A percentile compares a stretch with the other conserved stretches of the same genome.
Conservation (phyloP, 1,140 invertebrate species). For the Eubasilissa regina region DNA sequence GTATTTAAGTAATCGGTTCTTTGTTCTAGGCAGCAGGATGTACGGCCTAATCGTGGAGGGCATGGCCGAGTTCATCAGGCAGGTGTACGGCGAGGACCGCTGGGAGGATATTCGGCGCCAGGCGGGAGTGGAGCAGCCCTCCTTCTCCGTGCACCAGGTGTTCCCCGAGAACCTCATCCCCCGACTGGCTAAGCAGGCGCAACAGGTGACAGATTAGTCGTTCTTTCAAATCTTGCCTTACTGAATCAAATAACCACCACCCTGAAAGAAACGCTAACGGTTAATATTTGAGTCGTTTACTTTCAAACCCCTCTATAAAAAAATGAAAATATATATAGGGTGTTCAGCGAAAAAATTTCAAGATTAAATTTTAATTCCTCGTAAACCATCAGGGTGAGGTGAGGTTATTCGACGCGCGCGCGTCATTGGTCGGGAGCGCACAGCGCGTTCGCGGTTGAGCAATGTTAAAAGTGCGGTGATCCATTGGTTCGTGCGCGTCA, state of each 20-base stretch:
- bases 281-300: too few relatives aligned
- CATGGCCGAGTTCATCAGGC: slow-evolving; percentile 90
- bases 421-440: too few relatives aligned
- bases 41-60: slow-evolving; percentile 96
- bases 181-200: slow-evolving; percentile 86
- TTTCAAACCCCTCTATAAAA: too few relatives aligned
- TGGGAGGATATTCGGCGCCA: slow-evolving; percentile 90
- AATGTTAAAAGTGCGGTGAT: too few relatives aligned
- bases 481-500: too few relatives aligned
- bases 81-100: slow-evolving; percentile 91
- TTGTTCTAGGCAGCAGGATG: slow-evolving; percentile 77
- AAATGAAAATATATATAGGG: neutral
- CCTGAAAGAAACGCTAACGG: too few relatives aligned
- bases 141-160: slow-evolving; percentile 93
- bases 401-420: too few relatives aligned
- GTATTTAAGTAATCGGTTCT: neutral
- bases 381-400: too few relatives aligned
- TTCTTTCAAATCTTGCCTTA: too few relatives aligned
- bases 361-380: neutral
- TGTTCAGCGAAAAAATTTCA: neutral
- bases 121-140: slow-evolving; percentile 87
- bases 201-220: slow-evolving; percentile 75
- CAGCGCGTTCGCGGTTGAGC: too few relatives aligned
- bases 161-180: slow-evolving; percentile 93
- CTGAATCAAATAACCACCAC: too few relatives aligned